A percentile compares a stretch with the other conserved stretches of the same genome.
Conservation (phyloP, 2,797 vertebrate genomes). For the Melanotaenia pygmaea region DNA sequence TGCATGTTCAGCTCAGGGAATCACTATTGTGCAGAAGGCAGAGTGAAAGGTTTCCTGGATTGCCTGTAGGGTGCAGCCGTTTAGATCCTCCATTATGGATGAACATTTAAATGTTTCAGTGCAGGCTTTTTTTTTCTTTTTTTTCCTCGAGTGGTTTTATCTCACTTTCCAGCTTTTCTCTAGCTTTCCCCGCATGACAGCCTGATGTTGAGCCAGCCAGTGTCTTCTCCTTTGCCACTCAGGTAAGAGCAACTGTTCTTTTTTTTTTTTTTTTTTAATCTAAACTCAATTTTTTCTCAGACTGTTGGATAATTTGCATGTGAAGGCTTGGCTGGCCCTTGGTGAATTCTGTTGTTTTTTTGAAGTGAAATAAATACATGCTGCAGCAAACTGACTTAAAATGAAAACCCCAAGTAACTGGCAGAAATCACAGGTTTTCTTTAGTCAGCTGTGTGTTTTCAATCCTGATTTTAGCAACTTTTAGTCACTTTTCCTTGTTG, state of each 20-base stretch:
- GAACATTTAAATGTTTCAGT: constrained; percentile 40
- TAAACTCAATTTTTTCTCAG: background rate
- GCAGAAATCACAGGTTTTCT: background rate
- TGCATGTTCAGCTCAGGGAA: background rate
- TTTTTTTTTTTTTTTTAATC: background rate
- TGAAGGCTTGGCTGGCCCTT: background rate
- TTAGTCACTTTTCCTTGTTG: too few relatives aligned
- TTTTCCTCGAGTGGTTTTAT: constrained; percentile 33
- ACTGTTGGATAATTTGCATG: background rate
- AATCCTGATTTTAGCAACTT: background rate
- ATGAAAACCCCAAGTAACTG: too few relatives aligned
- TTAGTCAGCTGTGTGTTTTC: background rate
- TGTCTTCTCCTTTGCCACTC: constrained; percentile 94
- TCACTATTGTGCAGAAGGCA: background rate
- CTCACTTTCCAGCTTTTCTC: constrained; percentile 38
- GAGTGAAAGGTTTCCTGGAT: constrained; percentile 7
- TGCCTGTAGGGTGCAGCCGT: constrained; percentile 14
- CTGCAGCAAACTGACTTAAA: background rate
- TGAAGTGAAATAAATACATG: background rate
- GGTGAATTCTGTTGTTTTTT: background rate
- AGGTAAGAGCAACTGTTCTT: constrained; percentile 82
- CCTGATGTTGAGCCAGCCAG: constrained; percentile 96
- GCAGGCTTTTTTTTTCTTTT: constrained; percentile 15
- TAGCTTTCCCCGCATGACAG: constrained; percentile 97
- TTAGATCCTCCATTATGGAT: constrained; percentile 35